Percentiles rank a stretch among this genome's conserved stretches.
phyloP scores from a whole-genome alignment of 2,113 vertebrate species.

The Halcyon malimbica region DNA sequence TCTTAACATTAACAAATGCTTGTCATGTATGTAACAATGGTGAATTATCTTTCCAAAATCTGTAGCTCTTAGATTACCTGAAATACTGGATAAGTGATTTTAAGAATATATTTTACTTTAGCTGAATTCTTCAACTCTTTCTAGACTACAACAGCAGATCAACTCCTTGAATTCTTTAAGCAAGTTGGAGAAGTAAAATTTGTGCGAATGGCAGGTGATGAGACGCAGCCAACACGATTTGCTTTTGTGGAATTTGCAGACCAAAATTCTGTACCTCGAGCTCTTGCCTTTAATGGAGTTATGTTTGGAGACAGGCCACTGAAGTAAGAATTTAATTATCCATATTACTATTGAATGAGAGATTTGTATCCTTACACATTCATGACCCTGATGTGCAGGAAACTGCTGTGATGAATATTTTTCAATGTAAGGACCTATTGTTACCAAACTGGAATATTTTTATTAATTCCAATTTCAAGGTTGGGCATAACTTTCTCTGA shows the following conservation, averaged over 20 bases:
- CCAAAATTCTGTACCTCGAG: background rate
- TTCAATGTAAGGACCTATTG: background rate
- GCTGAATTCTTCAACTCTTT: background rate
- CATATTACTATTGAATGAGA: background rate
- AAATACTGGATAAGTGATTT: background rate
- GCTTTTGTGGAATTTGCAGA: background rate
- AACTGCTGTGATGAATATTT: background rate
- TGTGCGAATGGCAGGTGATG: background rate
- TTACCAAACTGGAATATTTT: background rate
- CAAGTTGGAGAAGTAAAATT: background rate
- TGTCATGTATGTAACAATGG: background rate
- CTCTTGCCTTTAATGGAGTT: background rate
- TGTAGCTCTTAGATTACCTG: background rate
- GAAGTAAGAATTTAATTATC: constrained; percentile 82
- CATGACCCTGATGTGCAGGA: background rate
- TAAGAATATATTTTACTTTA: background rate
- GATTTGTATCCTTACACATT: background rate
- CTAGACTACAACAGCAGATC: constrained; percentile 86
- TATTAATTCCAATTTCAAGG: background rate
- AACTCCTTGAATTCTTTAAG: no score
- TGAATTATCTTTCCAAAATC: background rate
- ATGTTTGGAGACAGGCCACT: constrained; percentile 97
- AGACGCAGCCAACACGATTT: background rate
- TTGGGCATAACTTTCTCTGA: background rate
- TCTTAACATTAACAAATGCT: background rate